Conservation (phyloP, 2,113 vertebrate species). For the Megaceryle maxima region DNA sequence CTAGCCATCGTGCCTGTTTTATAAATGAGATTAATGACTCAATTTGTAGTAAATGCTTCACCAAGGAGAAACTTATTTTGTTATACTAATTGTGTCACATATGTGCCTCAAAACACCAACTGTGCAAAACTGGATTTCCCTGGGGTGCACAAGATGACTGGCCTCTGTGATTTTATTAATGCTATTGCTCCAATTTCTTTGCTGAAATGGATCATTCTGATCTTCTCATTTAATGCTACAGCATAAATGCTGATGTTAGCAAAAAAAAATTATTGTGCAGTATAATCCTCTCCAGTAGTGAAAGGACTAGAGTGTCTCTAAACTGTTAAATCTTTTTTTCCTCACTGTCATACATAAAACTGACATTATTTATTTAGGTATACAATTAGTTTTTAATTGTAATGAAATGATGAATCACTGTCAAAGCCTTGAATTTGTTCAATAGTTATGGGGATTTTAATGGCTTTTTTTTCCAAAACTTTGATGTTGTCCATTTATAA, state of each 20-base stretch:
- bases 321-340: conserved; percentile 14
- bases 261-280: background rate
- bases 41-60: conserved; percentile 60
- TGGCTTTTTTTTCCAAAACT: background rate
- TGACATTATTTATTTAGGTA: conserved; percentile 53
- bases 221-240: conserved; percentile 5
- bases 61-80: conserved; percentile 66
- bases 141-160: background rate
- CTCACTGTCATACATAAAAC: conserved; percentile 8
- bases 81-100: conserved; percentile 62
- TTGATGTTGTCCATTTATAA: background rate
- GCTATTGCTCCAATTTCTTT: conserved; percentile 6
- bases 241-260: conserved; percentile 14
- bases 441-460: conserved; percentile 29
- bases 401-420: conserved; percentile 55
- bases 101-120: conserved; percentile 55
- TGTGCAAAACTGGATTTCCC: conserved; percentile 45
- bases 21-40: conserved; percentile 71
- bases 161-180: conserved; percentile 56
- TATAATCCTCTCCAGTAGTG: background rate
- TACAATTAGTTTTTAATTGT: conserved; percentile 74
- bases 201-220: conserved; percentile 44
- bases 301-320: conserved; percentile 12
- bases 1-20: conserved; percentile 35
- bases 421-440: conserved; percentile 40